A percentile compares a stretch with the other conserved stretches of the same genome.
Conservation (phyloP, 1,140 invertebrate species). For the Philopotamus ludificatus region DNA sequence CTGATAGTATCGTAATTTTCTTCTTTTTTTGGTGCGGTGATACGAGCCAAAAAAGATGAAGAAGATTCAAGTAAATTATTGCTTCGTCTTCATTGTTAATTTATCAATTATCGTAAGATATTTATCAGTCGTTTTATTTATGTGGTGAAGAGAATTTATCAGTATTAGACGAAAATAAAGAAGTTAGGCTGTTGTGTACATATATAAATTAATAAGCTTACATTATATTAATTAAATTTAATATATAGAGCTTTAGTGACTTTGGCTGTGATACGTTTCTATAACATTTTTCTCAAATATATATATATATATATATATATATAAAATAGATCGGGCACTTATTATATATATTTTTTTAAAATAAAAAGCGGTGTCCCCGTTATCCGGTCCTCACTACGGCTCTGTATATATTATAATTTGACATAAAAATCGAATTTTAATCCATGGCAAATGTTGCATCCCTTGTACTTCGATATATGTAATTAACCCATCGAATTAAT, state of each 20-base stretch:
- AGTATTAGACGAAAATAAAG: slow-evolving; percentile 32
- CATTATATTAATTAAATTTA: neutral
- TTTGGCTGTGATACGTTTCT: neutral
- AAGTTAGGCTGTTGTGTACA: slow-evolving; percentile 26
- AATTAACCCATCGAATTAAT: no score
- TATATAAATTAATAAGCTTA: no score
- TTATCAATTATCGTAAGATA: slow-evolving; percentile 40
- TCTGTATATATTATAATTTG: no score
- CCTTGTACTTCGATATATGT: no score
- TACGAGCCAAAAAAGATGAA: slow-evolving; percentile 24
- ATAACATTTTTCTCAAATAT: no score
- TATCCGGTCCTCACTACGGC: no score
- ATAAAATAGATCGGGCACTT: no score
- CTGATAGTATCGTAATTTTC: slow-evolving; percentile 29
- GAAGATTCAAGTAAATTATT: slow-evolving; percentile 34
- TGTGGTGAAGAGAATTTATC: slow-evolving; percentile 38
- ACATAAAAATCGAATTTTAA: no score
- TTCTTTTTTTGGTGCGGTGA: slow-evolving; percentile 27
- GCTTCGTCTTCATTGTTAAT: slow-evolving; percentile 37
- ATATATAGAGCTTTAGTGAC: neutral
- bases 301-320: no score
- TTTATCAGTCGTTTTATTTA: slow-evolving; percentile 40
- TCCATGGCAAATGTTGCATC: no score
- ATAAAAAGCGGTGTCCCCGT: no score
- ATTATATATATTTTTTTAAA: no score